Conservation (phyloP, 2,113 vertebrate species). For the Chamaea fasciata region DNA sequence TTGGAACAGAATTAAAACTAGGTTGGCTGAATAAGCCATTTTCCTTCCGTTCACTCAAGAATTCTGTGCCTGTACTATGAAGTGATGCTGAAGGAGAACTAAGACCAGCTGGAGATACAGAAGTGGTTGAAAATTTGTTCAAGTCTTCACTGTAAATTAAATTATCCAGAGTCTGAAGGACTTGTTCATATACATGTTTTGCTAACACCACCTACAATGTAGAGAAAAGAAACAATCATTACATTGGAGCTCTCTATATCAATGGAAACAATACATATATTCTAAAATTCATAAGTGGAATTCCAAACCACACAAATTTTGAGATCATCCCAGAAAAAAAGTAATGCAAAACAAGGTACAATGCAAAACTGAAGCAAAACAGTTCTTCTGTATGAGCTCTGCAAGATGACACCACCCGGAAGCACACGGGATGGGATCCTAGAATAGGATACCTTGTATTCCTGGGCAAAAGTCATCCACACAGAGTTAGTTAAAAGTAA, state of each 20-base stretch:
- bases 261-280: background rate
- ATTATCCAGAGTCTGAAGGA: conserved; percentile 94
- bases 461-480: background rate
- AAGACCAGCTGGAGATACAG: conserved; percentile 68
- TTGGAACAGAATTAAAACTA: conserved; percentile 69
- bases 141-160: conserved; percentile 87
- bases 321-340: background rate
- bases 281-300: background rate
- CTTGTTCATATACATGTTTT: conserved; percentile 94
- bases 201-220: conserved; percentile 86
- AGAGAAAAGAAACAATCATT: conserved; percentile 1
- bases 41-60: conserved; percentile 73
- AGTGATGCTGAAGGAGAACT: conserved; percentile 77
- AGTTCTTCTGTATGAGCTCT: background rate
- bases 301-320: background rate
- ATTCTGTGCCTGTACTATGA: conserved; percentile 75
- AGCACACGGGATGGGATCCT: background rate
- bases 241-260: background rate
- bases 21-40: conserved; percentile 86
- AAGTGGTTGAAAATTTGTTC: conserved; percentile 64
- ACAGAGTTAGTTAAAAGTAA: background rate
- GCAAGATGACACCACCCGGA: background rate
- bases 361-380: background rate
- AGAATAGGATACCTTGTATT: background rate
- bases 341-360: background rate